Conservation (phyloP, 2,113 vertebrate genomes). For the Zosterops pallidus region DNA sequence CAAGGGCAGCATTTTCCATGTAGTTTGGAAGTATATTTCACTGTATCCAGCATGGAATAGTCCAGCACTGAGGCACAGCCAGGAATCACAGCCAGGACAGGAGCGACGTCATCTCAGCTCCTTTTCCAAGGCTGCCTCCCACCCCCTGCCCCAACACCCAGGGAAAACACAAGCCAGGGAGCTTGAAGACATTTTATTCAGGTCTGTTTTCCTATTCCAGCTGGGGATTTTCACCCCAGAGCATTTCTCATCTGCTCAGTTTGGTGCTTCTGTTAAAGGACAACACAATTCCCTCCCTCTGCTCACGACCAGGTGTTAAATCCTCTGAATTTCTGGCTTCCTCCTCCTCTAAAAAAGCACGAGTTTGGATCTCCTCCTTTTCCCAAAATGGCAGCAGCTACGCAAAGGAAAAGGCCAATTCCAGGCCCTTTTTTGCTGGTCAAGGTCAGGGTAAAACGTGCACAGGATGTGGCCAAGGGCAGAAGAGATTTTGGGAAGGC, state of each 20-base stretch:
- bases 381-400: not conserved
- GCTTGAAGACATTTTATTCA: not conserved
- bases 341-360: not conserved
- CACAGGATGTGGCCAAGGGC: not conserved
- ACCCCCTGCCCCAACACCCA: not conserved
- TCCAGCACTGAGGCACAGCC: not conserved
- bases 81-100: not conserved
- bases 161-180: not conserved
- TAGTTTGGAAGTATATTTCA: accelerated
- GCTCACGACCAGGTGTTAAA: not conserved
- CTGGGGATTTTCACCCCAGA: not conserved
- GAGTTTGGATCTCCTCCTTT: not conserved
- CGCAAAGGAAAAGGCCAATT: not conserved
- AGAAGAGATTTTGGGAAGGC: not conserved
- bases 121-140: not conserved
- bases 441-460: not conserved
- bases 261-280: not conserved
- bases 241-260: not conserved
- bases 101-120: not conserved
- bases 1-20: not conserved
- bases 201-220: not conserved
- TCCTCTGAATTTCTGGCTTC: not conserved
- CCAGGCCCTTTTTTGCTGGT: not conserved
- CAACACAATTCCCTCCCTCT: not conserved
- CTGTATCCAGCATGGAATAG: not conserved